Evolutionary conservation across 1,140 invertebrate genomes (phyloP).

Genomic region (Bombus superbus): DNA sequence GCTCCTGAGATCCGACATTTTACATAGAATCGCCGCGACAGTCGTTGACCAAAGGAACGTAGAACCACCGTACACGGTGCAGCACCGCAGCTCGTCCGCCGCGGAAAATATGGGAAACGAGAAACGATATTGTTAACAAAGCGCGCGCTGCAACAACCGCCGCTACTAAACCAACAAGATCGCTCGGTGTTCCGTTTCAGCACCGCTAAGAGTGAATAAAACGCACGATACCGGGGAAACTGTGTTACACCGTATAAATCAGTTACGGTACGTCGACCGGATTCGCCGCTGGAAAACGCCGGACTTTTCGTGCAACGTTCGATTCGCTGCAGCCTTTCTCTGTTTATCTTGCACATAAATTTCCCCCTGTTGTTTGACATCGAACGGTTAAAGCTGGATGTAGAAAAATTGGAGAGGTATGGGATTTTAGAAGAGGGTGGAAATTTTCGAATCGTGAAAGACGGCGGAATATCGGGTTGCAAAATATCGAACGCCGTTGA

Average conservation of each 20-base stretch:
- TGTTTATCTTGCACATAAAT: not conserved
- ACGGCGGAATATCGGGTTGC: no score
- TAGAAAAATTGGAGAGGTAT: not conserved
- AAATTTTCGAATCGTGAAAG: no score
- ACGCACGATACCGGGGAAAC: slow-evolving; percentile 18
- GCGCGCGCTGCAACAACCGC: not conserved
- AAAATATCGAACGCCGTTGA: not conserved
- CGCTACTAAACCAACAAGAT: slow-evolving; percentile 27
- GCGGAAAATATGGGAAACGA: not conserved
- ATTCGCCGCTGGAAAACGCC: not conserved
- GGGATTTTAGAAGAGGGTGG: not conserved
- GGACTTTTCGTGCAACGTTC: not conserved
- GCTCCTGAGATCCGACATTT: not conserved
- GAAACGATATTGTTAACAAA: slow-evolving; percentile 34
- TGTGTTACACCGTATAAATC: slow-evolving; percentile 22
- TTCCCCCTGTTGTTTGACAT: not conserved
- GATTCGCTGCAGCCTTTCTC: no score
- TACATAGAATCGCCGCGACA: not conserved
- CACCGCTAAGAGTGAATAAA: slow-evolving; percentile 32
- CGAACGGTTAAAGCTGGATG: not conserved
- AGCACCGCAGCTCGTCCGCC: not conserved
- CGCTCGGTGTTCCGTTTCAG: slow-evolving; percentile 26
- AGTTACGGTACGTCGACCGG: slow-evolving; percentile 20
- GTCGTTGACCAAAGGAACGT: not conserved
- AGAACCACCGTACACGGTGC: not conserved